Conservation (phyloP, 2,797 vertebrate species). For the Thaleichthys pacificus region DNA sequence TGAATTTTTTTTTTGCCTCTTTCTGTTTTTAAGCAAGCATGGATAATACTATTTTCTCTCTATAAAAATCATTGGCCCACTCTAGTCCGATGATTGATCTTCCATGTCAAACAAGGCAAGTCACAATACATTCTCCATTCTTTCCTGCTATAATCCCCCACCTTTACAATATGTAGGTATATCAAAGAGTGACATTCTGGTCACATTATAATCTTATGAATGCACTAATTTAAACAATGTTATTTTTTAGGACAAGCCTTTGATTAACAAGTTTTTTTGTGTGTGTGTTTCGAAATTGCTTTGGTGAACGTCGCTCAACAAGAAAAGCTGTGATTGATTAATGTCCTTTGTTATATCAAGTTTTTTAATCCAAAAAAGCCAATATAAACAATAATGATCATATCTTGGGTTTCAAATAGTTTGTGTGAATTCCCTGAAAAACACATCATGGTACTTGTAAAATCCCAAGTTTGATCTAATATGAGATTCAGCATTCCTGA, state of each 20-base stretch:
- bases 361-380: slow-evolving; percentile 38
- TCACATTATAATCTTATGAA: slow-evolving; percentile 16
- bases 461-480: slow-evolving; percentile 43
- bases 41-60: slow-evolving; percentile 12
- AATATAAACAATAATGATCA: slow-evolving; percentile 58
- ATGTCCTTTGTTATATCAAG: slow-evolving; percentile 25
- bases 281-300: slow-evolving; percentile 20
- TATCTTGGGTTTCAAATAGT: slow-evolving; percentile 32
- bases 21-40: slow-evolving; percentile 31
- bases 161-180: slow-evolving; percentile 19
- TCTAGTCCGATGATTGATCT: slow-evolving; percentile 19
- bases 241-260: slow-evolving; percentile 17
- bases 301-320: slow-evolving; percentile 59
- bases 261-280: slow-evolving; percentile 31
- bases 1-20: slow-evolving; percentile 19
- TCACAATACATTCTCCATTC: slow-evolving; percentile 31
- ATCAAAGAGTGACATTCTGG: slow-evolving; percentile 14
- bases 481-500: slow-evolving; percentile 65
- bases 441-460: slow-evolving; percentile 42
- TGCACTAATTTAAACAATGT: slow-evolving; percentile 30
- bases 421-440: slow-evolving; percentile 40
- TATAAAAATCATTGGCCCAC: slow-evolving; percentile 37
- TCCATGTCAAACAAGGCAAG: slow-evolving; percentile 18
- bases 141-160: neutral
- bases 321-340: slow-evolving; percentile 42